Percentiles rank a stretch among this genome's conserved stretches.
Evolutionary conservation across 1,140 invertebrate genomes (phyloP).

Genomic region (Antheraea mylitta): DNA sequence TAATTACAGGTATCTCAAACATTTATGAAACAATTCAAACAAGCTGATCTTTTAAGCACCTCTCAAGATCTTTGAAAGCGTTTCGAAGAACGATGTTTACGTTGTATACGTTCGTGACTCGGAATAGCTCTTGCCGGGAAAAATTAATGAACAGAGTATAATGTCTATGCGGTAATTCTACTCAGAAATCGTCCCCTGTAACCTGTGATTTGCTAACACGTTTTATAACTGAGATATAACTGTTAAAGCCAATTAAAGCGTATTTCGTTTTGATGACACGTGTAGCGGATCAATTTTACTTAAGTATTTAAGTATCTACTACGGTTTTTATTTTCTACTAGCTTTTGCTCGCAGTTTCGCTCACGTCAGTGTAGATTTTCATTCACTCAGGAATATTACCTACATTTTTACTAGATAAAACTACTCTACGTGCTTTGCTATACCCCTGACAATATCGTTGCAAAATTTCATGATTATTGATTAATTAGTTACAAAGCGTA

Average conservation of each 20-base stretch:
- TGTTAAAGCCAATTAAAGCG: conserved; percentile 38
- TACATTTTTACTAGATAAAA: no score
- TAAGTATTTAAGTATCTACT: no score
- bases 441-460: no score
- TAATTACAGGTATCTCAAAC: conserved; percentile 10
- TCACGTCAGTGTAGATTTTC: no score
- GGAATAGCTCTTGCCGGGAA: conserved; percentile 39
- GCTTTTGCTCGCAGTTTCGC: no score
- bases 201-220: conserved; percentile 35
- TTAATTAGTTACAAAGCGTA: no score
- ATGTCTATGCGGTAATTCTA: conserved; percentile 32
- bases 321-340: no score
- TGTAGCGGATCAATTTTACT: no score
- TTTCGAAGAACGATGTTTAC: conserved; percentile 39
- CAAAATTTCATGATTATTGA: no score
- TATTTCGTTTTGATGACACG: not conserved
- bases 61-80: conserved; percentile 22
- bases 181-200: conserved; percentile 38
- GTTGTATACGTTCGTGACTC: conserved; percentile 22
- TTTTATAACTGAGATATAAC: conserved; percentile 38
- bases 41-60: conserved; percentile 37
- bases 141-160: conserved; percentile 44
- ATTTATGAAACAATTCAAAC: conserved; percentile 37
- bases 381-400: no score
- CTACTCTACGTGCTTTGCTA: no score